Conservation (phyloP, 2,113 vertebrate genomes). For the Forbesichthys agassizii region DNA sequence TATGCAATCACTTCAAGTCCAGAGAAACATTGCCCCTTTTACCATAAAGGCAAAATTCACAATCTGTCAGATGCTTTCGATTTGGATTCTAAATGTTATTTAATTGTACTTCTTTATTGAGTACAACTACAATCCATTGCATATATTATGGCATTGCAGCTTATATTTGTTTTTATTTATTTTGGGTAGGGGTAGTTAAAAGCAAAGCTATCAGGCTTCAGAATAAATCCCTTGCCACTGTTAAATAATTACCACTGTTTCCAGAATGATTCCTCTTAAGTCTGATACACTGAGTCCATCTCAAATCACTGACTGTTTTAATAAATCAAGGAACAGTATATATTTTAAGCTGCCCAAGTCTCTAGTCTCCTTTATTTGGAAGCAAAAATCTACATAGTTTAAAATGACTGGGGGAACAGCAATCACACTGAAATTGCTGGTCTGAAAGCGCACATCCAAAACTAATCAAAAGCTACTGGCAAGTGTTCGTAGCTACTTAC, state of each 20-base stretch:
- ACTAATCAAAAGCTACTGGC: constrained; percentile 40
- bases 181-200: too few relatives aligned
- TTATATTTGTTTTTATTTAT: too few relatives aligned
- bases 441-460: constrained; percentile 19
- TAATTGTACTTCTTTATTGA: too few relatives aligned
- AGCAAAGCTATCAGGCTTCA: not conserved
- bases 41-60: too few relatives aligned
- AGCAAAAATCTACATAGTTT: not conserved
- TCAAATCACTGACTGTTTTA: not conserved
- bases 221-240: not conserved
- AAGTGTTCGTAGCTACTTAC: constrained; percentile 38
- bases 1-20: too few relatives aligned
- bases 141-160: too few relatives aligned
- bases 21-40: too few relatives aligned
- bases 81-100: too few relatives aligned
- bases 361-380: not conserved
- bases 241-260: not conserved
- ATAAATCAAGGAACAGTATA: not conserved
- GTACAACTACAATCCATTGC: too few relatives aligned
- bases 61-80: too few relatives aligned
- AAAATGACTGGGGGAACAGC: not conserved
- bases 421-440: constrained; percentile 4
- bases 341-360: not conserved
- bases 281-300: not conserved
- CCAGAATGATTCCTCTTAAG: too few relatives aligned